phyloP scores from a whole-genome alignment of 1,140 invertebrate species.

The Dendrolimus punctatus region DNA sequence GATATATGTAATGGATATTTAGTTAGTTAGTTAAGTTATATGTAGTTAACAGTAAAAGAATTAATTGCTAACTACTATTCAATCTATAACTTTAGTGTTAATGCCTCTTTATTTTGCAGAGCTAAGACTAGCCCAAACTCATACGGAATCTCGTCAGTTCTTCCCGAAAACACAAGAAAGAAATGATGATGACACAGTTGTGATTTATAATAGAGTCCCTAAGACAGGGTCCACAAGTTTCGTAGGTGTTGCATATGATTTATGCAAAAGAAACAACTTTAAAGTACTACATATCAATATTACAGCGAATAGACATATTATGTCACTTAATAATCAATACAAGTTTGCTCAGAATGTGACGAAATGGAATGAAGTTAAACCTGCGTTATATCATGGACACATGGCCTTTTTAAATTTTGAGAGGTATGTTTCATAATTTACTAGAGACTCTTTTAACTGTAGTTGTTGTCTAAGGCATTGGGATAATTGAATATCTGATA shows the following conservation, averaged over 20 bases:
- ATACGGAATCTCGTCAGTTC: constrained; percentile 48
- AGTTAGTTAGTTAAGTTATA: too few species aligned
- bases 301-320: constrained; percentile 94
- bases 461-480: too few species aligned
- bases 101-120: constrained; percentile 43
- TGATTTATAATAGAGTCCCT: constrained; percentile 97
- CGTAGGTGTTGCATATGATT: constrained; percentile 96
- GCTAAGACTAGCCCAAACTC: constrained; percentile 48
- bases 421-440: constrained; percentile 73
- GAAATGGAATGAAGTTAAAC: constrained; percentile 89
- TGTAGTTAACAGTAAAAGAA: too few species aligned
- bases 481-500: too few species aligned
- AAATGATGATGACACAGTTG: constrained; percentile 78
- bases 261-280: constrained; percentile 94
- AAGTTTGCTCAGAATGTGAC: constrained; percentile 93
- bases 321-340: constrained; percentile 94
- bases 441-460: too few species aligned
- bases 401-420: constrained; percentile 96
- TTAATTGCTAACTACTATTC: too few species aligned
- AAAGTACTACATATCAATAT: constrained; percentile 94
- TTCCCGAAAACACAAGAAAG: constrained; percentile 35
- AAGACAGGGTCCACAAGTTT: constrained; percentile 99
- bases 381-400: constrained; percentile 97
- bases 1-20: too few species aligned
- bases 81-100: background rate